phyloP scores from a whole-genome alignment of 2,888 invertebrate genomes.

The Nymphalis polychloros region DNA sequence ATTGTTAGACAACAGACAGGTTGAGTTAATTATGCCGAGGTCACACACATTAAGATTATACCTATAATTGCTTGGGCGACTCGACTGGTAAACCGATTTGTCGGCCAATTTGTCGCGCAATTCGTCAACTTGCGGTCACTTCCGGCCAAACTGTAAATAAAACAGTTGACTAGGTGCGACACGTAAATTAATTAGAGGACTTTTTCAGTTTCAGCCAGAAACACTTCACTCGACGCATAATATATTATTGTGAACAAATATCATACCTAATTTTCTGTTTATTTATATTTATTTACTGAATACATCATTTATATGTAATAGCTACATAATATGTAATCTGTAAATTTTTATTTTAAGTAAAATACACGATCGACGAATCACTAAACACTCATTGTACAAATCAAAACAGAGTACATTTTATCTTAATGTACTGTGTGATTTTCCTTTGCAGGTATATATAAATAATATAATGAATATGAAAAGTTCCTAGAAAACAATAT shows the following conservation, averaged over 20 bases:
- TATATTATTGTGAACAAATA: slow-evolving; percentile 55
- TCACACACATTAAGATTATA: slow-evolving; percentile 44
- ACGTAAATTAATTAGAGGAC: slow-evolving; percentile 47
- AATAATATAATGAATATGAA: too few species aligned
- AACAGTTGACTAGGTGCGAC: slow-evolving; percentile 41
- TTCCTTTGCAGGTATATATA: too few species aligned
- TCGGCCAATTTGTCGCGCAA: slow-evolving; percentile 33
- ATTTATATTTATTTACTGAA: slow-evolving; percentile 8
- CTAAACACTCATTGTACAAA: too few species aligned
- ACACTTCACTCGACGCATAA: slow-evolving; percentile 50
- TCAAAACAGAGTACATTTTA: too few species aligned
- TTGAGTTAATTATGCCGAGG: slow-evolving; percentile 40
- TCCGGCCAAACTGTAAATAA: slow-evolving; percentile 45
- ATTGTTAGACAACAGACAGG: slow-evolving; percentile 37
- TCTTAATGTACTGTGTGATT: too few species aligned
- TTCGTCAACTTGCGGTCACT: slow-evolving; percentile 39
- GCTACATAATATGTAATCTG: too few species aligned
- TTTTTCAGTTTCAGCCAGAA: slow-evolving; percentile 50
- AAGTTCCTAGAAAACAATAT: too few species aligned
- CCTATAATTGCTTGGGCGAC: slow-evolving; percentile 39
- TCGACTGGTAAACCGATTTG: slow-evolving; percentile 37
- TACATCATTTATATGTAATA: not conserved
- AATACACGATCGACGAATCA: too few species aligned
- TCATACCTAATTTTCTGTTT: slow-evolving; percentile 3
- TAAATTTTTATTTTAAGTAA: too few species aligned